phyloP scores from a whole-genome alignment of 2,888 invertebrate genomes.

The Drosophila basisetae region DNA sequence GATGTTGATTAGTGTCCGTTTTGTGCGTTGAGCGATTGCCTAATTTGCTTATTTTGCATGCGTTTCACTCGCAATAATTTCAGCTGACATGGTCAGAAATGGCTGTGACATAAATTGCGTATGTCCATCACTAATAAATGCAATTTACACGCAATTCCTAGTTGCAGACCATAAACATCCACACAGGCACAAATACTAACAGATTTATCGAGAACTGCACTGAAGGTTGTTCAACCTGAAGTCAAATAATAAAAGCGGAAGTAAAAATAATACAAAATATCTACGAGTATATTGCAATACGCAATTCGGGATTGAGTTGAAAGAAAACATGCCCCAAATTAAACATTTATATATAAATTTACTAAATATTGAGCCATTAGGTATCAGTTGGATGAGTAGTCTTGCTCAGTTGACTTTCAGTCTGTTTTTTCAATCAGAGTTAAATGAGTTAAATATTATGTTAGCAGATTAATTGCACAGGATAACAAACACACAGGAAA shows the following conservation, averaged over 20 bases:
- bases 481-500: constrained; percentile 20
- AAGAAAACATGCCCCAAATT: background rate
- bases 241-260: background rate
- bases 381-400: background rate
- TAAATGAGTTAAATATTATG: constrained; percentile 76
- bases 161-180: background rate
- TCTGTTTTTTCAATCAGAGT: constrained; percentile 45
- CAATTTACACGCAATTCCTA: constrained; percentile 22
- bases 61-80: constrained; percentile 63
- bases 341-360: background rate
- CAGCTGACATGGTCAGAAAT: constrained; percentile 44
- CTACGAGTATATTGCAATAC: background rate
- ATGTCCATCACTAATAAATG: constrained; percentile 18
- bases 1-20: background rate
- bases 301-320: background rate
- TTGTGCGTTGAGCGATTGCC: constrained; percentile 26
- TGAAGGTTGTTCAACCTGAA: background rate
- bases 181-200: background rate
- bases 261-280: background rate
- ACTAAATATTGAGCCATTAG: background rate
- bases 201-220: background rate
- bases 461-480: constrained; percentile 67
- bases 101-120: constrained; percentile 67
- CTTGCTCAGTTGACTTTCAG: background rate
- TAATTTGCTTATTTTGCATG: constrained; percentile 51